phyloP scores from a whole-genome alignment of 1,140 invertebrate species.

The Eumaeus atala region DNA sequence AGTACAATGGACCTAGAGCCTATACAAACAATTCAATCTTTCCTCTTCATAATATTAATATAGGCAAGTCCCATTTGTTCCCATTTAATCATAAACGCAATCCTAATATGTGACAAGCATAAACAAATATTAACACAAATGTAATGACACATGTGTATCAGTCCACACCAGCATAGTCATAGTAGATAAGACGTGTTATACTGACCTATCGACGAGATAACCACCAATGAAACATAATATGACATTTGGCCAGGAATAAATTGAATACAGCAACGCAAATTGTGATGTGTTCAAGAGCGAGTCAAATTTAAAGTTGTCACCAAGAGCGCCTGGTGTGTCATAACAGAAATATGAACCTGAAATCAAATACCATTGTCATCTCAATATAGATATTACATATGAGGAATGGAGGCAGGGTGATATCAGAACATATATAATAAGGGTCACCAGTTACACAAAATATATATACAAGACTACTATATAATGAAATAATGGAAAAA shows the following conservation, averaged over 20 bases:
- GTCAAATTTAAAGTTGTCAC: slow-evolving; percentile 90
- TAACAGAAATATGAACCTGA: slow-evolving; percentile 98
- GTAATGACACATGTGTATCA: too few relatives aligned
- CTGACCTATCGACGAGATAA: slow-evolving; percentile 91
- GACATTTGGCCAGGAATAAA: slow-evolving; percentile 99
- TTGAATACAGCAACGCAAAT: slow-evolving; percentile 93
- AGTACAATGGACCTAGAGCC: too few relatives aligned
- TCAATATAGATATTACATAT: too few relatives aligned
- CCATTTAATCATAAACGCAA: too few relatives aligned
- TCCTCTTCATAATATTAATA: too few relatives aligned
- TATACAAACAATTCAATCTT: too few relatives aligned
- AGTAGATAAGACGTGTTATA: slow-evolving; percentile 13
- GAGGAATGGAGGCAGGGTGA: not conserved
- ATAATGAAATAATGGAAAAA: too few relatives aligned
- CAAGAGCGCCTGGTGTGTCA: slow-evolving; percentile 95
- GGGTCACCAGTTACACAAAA: too few relatives aligned
- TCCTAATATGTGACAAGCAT: not conserved
- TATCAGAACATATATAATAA: not conserved
- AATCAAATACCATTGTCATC: slow-evolving; percentile 21
- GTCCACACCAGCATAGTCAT: too few relatives aligned
- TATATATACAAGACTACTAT: too few relatives aligned
- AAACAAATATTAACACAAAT: not conserved
- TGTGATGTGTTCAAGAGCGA: slow-evolving; percentile 86
- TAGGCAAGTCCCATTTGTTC: not conserved
- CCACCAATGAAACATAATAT: slow-evolving; percentile 96